Evolutionary conservation across 2,888 invertebrate species (phyloP), one percentile per base, ranked within the genome.

Genomic region (Uropetala carovei): DNA sequence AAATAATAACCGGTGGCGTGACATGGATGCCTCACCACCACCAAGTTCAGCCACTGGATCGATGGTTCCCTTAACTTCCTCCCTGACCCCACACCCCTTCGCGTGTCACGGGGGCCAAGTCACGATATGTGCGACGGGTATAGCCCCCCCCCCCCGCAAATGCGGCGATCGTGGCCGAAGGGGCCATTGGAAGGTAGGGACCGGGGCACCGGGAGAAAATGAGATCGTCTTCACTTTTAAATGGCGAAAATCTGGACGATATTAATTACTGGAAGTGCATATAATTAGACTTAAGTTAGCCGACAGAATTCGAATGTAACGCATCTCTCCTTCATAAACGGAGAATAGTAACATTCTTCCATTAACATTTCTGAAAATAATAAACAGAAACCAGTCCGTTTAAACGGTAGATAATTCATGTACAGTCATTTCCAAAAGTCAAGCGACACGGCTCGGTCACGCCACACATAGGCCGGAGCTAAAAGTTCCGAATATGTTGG

Each of bases 1-100:
- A 84, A 60, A 86, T 59, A 86, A 59, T 59, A 86, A 13, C 86
- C 60, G 60, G 59, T 86, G 60, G 86, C 86, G 86, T 86, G 86
- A 86, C 86, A 86, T 86, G 86, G 60, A 86, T 86, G 86, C 86
- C 86, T 86, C 86, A 86, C 86, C 86, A 86, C 86, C 86, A 86
- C 86, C 86, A 86, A 86, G 60, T 86, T 86, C 85, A 43, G 58
- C 59, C 59, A 86, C 27, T 86, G 86, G 86, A 86, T 86, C 86
- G 86, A 86, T 86, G 59, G 86, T 86, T 86, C 22, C 59, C 86
- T 75, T 75, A 75, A 22, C 75, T 75, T 75, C 27, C 27, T 58
- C 85, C 22, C 8, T 13, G 16, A 22, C 84, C 43, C 22, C 14
- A 11, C 59, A 22, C 16, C 86, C 86, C 60, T 27, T 60, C 9